Evolutionary conservation across 1,140 invertebrate genomes (phyloP), one percentile per base, ranked within the genome.

Genomic region (Drosophila ercepeae): DNA sequence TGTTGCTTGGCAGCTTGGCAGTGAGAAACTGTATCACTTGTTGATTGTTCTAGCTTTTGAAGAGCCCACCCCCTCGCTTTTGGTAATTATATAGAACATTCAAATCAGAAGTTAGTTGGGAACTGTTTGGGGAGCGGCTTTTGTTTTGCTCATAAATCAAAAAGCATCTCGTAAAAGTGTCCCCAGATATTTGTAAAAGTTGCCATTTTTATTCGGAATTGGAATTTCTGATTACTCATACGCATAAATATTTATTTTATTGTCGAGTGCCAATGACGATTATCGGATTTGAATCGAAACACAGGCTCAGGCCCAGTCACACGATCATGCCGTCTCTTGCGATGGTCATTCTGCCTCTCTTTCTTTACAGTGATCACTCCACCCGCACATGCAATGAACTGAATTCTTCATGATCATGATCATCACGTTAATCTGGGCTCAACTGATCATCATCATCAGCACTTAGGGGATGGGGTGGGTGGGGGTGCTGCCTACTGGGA

Each of bases 191-290:
- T 53, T 51, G 45, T 42, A 60, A 65, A 36, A 52, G 36, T 41
- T 51, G 3, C 8, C 11, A 11, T 32, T 32, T 32, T 32, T 32
- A 32, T 21, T 41, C 21, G 5, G 9, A 16, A 23, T 67, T 65
- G 59, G 49, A 14, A 44, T 32, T 27, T 67, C 14, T 27, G 60
- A 42, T 52, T 65, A 86, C 58, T 84, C 81, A 84, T 76, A 79
- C 76, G 76, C 81, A 86, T 73, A 74, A 73, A 86, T 74, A 86
- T 84, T 76, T 74, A 32, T 54, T 53, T n/a, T 29, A 27, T 71
- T 48, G 16, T 21, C 5, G 8, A 42, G 36, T 57, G 65, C 29
- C 53, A 49, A 34, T 68, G 46, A 53, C 55, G 39, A 59, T 84
- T 71, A 83, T 82, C 48, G 69, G 57, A 32, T 34, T 27, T 39